These are phyloP conservation scores for Sylvia atricapilla DNA, from an alignment of 2,113 vertebrate species.

Conservation along the genomic window DNA sequence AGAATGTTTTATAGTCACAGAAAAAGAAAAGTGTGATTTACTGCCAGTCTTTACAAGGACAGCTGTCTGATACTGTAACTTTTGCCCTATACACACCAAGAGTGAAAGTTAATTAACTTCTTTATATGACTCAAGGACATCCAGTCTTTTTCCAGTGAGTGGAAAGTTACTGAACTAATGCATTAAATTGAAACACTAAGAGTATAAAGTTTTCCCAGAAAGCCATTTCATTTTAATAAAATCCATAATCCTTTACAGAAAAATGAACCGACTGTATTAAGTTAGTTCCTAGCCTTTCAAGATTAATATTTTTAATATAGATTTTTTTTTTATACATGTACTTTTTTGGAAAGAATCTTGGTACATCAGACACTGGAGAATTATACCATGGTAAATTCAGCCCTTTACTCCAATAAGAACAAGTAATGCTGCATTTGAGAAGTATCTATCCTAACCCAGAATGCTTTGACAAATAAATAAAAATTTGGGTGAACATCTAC, in stretches of 20 bases:
- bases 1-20: neutral
- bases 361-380: neutral
- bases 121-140: neutral
- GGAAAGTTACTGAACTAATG: constrained; percentile 4
- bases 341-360: neutral
- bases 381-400: neutral
- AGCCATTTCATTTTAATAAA: constrained; percentile 1
- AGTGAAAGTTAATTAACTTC: neutral
- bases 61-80: neutral
- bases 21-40: neutral
- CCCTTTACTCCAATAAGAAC: neutral
- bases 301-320: neutral
- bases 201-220: neutral
- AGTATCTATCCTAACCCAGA: neutral
- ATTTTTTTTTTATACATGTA: neutral
- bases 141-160: neutral
- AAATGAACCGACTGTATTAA: neutral
- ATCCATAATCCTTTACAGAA: neutral
- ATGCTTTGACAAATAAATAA: neutral
- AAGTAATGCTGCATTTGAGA: neutral
- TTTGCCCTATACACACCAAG: neutral
- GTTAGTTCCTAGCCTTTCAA: neutral
- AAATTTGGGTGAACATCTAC: neutral
- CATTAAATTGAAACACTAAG: neutral
- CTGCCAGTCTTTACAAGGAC: neutral